phyloP scores from a whole-genome alignment of 2,888 invertebrate species.

The Caenorhabditis becei region DNA sequence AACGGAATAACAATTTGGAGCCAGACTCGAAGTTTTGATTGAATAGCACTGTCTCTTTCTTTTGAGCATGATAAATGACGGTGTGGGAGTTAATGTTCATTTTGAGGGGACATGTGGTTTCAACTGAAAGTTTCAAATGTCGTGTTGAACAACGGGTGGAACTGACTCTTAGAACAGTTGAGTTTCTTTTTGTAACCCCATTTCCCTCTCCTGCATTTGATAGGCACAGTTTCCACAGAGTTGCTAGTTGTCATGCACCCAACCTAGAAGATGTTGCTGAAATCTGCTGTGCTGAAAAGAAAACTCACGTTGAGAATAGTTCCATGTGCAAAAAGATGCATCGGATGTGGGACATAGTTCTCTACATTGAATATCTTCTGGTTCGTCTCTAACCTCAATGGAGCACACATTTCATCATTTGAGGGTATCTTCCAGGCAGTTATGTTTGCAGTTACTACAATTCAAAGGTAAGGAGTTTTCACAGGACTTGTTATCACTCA shows the following conservation, averaged over 20 bases:
- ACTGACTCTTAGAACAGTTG: conserved; percentile 69
- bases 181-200: conserved; percentile 73
- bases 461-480: neutral
- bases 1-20: conserved; percentile 73
- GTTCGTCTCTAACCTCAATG: conserved; percentile 52
- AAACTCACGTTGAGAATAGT: conserved; percentile 67
- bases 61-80: conserved; percentile 72
- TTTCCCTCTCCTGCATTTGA: conserved; percentile 74
- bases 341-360: conserved; percentile 68
- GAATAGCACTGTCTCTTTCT: conserved; percentile 76
- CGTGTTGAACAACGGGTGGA: neutral
- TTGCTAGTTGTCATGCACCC: conserved; percentile 61
- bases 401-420: conserved; percentile 68
- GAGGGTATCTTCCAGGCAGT: conserved; percentile 46
- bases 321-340: conserved; percentile 76
- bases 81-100: conserved; percentile 68
- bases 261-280: conserved; percentile 37
- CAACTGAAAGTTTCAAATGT: conserved; percentile 56
- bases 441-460: conserved; percentile 59
- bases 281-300: neutral
- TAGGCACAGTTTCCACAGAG: conserved; percentile 57
- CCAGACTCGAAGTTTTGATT: conserved; percentile 78
- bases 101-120: conserved; percentile 69
- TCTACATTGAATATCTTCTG: conserved; percentile 72
- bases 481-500: conserved; percentile 26